Conservation (phyloP, 2,888 invertebrate species). For the Ephialtes manifestator region DNA sequence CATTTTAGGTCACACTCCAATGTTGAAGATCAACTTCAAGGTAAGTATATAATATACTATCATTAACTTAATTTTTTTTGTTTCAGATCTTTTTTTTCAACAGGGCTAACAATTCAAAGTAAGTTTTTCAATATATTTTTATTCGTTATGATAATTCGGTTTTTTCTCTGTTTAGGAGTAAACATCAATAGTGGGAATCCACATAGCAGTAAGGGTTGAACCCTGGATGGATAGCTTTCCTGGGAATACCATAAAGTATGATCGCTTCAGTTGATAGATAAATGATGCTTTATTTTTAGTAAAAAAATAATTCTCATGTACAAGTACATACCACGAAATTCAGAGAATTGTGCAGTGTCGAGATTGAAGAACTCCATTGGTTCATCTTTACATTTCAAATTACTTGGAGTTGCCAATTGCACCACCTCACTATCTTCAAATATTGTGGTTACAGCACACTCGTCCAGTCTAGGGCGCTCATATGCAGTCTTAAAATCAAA, state of each 20-base stretch:
- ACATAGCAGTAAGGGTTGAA: no score
- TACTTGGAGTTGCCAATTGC: not conserved
- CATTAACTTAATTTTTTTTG: no score
- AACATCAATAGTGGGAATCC: no score
- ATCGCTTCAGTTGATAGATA: not conserved
- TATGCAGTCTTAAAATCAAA: not conserved
- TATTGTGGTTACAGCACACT: not conserved
- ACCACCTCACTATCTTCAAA: not conserved
- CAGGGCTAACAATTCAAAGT: no score
- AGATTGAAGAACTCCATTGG: not conserved
- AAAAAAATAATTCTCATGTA: not conserved
- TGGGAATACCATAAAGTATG: not conserved
- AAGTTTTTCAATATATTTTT: no score
- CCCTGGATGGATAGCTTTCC: no score
- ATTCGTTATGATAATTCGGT: no score
- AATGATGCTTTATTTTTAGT: not conserved
- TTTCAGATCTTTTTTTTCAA: no score
- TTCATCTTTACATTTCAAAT: not conserved
- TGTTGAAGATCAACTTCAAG: no score
- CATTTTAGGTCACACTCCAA: no score
- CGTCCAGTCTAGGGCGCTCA: not conserved
- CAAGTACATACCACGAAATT: conserved; percentile 6
- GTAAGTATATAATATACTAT: no score
- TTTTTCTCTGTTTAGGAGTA: no score
- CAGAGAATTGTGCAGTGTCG: not conserved